Conservation (phyloP, 2,113 vertebrate genomes). For the Nesoenas mayeri region DNA sequence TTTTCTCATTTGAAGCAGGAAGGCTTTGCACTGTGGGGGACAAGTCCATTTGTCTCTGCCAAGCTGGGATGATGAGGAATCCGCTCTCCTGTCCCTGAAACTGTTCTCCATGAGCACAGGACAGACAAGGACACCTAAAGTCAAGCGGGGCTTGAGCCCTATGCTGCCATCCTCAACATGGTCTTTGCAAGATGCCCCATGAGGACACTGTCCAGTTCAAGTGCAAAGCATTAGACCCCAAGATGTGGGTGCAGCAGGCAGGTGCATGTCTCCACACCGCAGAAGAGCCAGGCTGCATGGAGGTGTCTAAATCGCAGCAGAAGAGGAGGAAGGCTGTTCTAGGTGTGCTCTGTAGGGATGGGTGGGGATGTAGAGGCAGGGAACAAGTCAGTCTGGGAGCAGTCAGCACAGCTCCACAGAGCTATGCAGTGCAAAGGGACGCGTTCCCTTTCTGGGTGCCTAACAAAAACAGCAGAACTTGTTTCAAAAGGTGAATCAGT, state of each 20-base stretch:
- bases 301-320: rapidly evolving
- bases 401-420: not conserved
- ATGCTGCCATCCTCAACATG: not conserved
- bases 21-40: not conserved
- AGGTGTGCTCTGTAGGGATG: not conserved
- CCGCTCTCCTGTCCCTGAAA: too few species aligned
- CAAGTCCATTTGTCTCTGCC: not conserved
- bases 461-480: too few species aligned
- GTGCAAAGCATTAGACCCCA: not conserved
- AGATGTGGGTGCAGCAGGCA: not conserved
- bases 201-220: not conserved
- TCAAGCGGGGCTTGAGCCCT: too few species aligned
- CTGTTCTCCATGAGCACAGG: not conserved
- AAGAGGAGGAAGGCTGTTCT: not conserved
- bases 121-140: too few species aligned
- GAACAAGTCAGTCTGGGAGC: not conserved
- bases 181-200: not conserved
- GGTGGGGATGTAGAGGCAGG: not conserved
- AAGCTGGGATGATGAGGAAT: not conserved
- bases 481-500: too few species aligned
- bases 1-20: not conserved
- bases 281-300: not conserved
- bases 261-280: not conserved
- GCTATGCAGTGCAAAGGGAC: not conserved
- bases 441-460: not conserved